phyloP scores from a whole-genome alignment of 2,113 vertebrate species.

The Emydocephalus ijimae region DNA sequence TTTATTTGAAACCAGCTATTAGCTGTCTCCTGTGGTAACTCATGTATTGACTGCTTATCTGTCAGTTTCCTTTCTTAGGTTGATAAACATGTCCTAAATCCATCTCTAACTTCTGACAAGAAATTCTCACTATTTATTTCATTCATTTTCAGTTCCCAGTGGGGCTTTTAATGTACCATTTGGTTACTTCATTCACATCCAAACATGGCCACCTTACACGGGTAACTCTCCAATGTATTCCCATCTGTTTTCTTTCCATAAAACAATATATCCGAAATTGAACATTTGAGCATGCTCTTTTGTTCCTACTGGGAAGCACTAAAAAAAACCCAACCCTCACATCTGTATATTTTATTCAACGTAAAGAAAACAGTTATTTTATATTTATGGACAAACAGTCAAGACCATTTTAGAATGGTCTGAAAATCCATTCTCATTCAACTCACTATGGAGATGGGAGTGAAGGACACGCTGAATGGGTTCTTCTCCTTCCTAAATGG shows the following conservation, averaged over 20 bases:
- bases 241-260: neutral
- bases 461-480: neutral
- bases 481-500: neutral
- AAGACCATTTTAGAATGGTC: neutral
- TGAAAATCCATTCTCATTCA: neutral
- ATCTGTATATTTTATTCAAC: neutral
- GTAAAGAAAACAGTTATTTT: neutral
- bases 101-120: neutral
- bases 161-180: neutral
- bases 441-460: neutral
- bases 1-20: constrained; percentile 61
- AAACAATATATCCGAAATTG: neutral
- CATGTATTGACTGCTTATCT: constrained; percentile 47
- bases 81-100: constrained; percentile 45
- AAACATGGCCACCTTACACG: neutral
- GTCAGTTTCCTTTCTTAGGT: neutral
- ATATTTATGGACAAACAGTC: neutral
- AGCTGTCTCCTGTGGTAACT: constrained; percentile 47
- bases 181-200: neutral
- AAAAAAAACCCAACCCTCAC: neutral
- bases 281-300: neutral
- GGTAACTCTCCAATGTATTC: neutral
- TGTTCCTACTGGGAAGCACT: neutral
- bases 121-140: neutral
- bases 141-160: neutral